Evolutionary conservation across 2,113 vertebrate genomes (phyloP).

Genomic region (Gadus chalcogrammus): DNA sequence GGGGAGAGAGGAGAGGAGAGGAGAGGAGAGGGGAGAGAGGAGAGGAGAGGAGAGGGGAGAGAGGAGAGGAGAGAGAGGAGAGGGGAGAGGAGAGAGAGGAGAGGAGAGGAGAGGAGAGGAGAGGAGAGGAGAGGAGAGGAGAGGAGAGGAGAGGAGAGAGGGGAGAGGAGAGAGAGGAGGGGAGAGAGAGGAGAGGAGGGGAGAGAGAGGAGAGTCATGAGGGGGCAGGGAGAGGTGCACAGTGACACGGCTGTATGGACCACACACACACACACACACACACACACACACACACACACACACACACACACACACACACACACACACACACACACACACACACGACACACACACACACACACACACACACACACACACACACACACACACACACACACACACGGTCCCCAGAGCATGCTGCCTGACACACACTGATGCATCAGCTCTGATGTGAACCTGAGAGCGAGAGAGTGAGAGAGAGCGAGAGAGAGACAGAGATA

Average conservation of each 20-base stretch:
- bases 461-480: not conserved
- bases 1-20: not conserved
- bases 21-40: no score
- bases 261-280: no score
- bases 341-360: no score
- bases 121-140: no score
- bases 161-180: no score
- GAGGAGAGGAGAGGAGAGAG: not conserved
- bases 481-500: not conserved
- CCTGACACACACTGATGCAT: not conserved
- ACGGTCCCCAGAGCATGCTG: conserved; percentile 4
- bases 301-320: no score
- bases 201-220: conserved; percentile 4
- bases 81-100: not conserved
- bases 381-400: not conserved
- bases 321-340: no score
- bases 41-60: no score
- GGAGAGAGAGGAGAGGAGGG: no score
- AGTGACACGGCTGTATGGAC: not conserved
- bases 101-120: not conserved
- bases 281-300: no score
- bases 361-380: no score
- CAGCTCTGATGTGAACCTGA: not conserved
- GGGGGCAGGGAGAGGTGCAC: not conserved
- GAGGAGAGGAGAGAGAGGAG: no score